A percentile compares a stretch with the other conserved stretches of the same genome.
Evolutionary conservation across 2,797 vertebrate genomes (phyloP).

Genomic region (Notoglanidium macrostoma): DNA sequence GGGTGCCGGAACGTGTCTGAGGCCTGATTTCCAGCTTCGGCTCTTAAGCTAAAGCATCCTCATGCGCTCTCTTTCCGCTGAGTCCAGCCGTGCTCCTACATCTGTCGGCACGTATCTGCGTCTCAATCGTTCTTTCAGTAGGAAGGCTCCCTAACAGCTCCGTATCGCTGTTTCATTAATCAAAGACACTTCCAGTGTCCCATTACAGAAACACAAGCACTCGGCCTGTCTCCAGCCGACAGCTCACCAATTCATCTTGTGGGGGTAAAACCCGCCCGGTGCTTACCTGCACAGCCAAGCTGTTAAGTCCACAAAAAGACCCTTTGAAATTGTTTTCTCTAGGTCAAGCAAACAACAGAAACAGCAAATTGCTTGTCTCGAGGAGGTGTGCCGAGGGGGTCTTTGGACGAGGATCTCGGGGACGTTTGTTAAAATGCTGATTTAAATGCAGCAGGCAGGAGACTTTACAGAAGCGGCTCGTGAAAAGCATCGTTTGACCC

Average conservation of each 20-base stretch:
- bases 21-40: slow-evolving; percentile 19
- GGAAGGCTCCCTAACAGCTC: slow-evolving; percentile 80
- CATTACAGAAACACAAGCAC: slow-evolving; percentile 91
- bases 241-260: slow-evolving; percentile 92
- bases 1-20: slow-evolving; percentile 40
- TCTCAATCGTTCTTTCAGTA: slow-evolving; percentile 78
- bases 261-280: slow-evolving; percentile 59
- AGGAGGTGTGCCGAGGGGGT: slow-evolving; percentile 61
- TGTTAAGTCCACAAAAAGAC: slow-evolving; percentile 79
- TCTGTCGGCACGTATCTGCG: slow-evolving; percentile 79
- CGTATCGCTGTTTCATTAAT: slow-evolving; percentile 88
- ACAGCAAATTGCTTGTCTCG: slow-evolving; percentile 83
- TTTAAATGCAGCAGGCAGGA: slow-evolving; percentile 66
- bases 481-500: slow-evolving; percentile 56
- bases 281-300: slow-evolving; percentile 77
- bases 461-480: slow-evolving; percentile 42
- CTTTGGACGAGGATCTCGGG: slow-evolving; percentile 66
- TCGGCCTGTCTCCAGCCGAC: slow-evolving; percentile 87
- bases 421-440: slow-evolving; percentile 76
- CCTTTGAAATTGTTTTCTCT: slow-evolving; percentile 85
- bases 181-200: slow-evolving; percentile 96
- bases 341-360: slow-evolving; percentile 82
- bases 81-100: slow-evolving; percentile 53
- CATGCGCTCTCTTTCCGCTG: slow-evolving; percentile 41
- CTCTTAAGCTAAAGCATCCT: slow-evolving; percentile 42